Evolutionary conservation across 2,888 invertebrate species (phyloP), one percentile per base, ranked within the genome.

Genomic region (Drosophila mimica): DNA sequence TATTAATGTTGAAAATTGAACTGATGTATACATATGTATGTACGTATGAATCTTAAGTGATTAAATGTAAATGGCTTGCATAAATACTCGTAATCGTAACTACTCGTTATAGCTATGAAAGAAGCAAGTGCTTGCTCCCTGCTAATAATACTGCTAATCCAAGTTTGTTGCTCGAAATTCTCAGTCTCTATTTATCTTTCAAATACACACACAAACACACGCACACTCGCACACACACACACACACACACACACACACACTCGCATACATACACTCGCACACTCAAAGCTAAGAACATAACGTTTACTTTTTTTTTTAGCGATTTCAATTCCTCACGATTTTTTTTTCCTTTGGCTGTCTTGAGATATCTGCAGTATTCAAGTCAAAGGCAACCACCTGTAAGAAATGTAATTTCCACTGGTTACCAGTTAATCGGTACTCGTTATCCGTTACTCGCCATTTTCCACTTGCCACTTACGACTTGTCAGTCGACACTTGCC

Each of bases 121-220:
- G 34, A 68, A 76, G 64, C 76, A 78, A 78, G 52, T 80, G 78
- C 78, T 76, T 78, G 78, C 60, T 59, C 65, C 72, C 67, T 64
- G 25, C 25, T 25, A 25, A 25, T 25, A 63, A 46, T 68, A 68
- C 59, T 68, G 73, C 60, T 78, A 68, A 76, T 81, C 76, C 72
- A 66, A 76, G 78, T 80, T 80, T 78, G 72, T 65, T 78, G 81
- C 81, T 80, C 68, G 78, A 72, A 57, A 66, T 57, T 69, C 62
- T 80, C 81, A 66, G 67, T 72, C 81, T 78, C 68, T 64, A 67
- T 80, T 76, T 71, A 70, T 62, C 51, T 76, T 25, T 49, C 30
- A 43, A 30, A 54, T 30, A 43, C 31, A 53, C 36, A 52, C 9
- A 48, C 57, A 52, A 31, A 17, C 31, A 36, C 15, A 59, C 11